A percentile compares a stretch with the other conserved stretches of the same genome.
phyloP scores from a whole-genome alignment of 2,113 vertebrate genomes.

The Steatornis caripensis region DNA sequence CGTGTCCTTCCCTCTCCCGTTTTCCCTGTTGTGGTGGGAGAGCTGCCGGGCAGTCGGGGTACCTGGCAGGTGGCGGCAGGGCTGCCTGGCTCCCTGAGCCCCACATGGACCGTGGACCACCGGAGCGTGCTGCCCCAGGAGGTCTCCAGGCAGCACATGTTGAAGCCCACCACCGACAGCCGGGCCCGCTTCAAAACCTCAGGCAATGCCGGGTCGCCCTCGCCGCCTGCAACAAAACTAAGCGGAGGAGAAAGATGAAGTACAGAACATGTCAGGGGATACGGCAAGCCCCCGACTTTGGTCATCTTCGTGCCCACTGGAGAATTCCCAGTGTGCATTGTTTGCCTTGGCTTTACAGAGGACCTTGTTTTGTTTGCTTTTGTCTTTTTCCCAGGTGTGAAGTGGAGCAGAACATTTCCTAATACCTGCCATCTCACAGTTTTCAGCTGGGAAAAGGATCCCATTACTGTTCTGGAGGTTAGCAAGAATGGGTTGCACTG shows the following conservation, averaged over 20 bases:
- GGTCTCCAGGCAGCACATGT: constrained; percentile 74
- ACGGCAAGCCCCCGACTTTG: rapidly evolving
- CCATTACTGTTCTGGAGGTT: rapidly evolving
- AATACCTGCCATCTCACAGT: rapidly evolving
- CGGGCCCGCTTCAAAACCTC: constrained; percentile 75
- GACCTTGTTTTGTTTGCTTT: no score
- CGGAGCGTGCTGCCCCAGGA: constrained; percentile 80
- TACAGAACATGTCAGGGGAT: not conserved
- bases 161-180: constrained; percentile 74
- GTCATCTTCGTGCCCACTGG: rapidly evolving
- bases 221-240: constrained; percentile 48
- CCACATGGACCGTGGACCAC: constrained; percentile 78
- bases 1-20: no score
- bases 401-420: not conserved
- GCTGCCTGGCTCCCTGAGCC: constrained; percentile 71
- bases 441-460: not conserved
- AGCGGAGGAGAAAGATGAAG: not conserved
- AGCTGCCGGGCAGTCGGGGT: not conserved
- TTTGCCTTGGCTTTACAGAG: not conserved
- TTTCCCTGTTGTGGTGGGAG: not conserved
- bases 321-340: no score
- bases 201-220: constrained; percentile 71
- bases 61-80: constrained; percentile 80
- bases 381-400: not conserved
- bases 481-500: no score